Conservation (phyloP, 2,888 invertebrate genomes). For the Tillus elongatus region DNA sequence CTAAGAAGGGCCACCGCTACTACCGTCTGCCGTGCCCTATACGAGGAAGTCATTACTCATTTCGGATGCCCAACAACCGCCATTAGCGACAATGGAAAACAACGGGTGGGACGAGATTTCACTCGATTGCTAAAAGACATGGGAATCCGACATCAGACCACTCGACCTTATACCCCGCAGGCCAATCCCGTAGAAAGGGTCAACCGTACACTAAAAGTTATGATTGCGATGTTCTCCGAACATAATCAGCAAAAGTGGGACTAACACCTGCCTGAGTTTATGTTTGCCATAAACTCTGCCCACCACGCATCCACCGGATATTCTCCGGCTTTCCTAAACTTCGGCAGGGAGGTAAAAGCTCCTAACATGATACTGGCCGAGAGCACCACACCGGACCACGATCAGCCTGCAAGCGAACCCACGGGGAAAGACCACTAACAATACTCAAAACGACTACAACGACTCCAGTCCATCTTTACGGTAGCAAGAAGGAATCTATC, state of each 20-base stretch:
- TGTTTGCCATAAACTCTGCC: slow-evolving; percentile 12
- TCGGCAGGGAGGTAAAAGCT: slow-evolving; percentile 9
- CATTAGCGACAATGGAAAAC: slow-evolving; percentile 11
- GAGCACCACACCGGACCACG: background rate
- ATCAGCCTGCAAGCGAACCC: no score
- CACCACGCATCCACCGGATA: slow-evolving; percentile 11
- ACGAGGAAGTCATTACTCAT: slow-evolving; percentile 4
- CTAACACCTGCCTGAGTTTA: slow-evolving; percentile 5
- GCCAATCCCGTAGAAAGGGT: slow-evolving; percentile 29
- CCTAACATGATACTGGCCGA: no score
- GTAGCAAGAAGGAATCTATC: background rate
- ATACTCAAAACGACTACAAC: background rate
- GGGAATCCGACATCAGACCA: slow-evolving; percentile 10
- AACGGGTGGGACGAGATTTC: background rate
- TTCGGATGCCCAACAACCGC: slow-evolving; percentile 12
- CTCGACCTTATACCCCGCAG: slow-evolving; percentile 26
- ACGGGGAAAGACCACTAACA: background rate
- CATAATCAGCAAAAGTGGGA: slow-evolving; percentile 17
- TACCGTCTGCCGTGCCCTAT: background rate
- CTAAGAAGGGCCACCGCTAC: slow-evolving; percentile 19
- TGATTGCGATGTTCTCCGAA: slow-evolving; percentile 21
- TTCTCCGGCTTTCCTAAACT: slow-evolving; percentile 12
- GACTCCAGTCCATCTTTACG: background rate
- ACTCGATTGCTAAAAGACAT: background rate
- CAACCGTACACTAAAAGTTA: slow-evolving; percentile 26